A percentile compares a stretch with the other conserved stretches of the same genome.
phyloP scores from a whole-genome alignment of 2,888 invertebrate genomes.

The Ophion costatus region DNA sequence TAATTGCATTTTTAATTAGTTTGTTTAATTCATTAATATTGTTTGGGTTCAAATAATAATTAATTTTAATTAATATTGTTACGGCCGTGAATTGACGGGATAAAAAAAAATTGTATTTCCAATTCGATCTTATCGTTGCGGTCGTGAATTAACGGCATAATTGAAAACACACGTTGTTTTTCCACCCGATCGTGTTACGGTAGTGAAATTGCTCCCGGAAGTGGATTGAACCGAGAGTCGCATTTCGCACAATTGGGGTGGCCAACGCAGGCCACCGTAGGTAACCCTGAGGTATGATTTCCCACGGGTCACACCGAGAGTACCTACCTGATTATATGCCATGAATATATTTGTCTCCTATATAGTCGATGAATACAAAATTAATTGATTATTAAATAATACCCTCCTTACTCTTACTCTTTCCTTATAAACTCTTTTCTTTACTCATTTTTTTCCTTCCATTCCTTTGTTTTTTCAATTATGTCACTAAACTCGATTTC shows the following conservation, averaged over 20 bases:
- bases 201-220: slow-evolving; percentile 13
- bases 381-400: slow-evolving; percentile 42
- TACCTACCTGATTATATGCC: slow-evolving; percentile 25
- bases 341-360: slow-evolving; percentile 7
- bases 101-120: no score
- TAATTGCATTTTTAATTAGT: no score
- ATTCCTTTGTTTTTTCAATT: neutral
- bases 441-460: neutral
- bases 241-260: slow-evolving; percentile 36
- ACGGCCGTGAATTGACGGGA: no score
- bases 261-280: slow-evolving; percentile 46
- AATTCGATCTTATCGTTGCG: neutral
- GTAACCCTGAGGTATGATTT: slow-evolving; percentile 69
- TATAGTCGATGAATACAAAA: slow-evolving; percentile 34
- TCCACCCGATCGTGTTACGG: neutral
- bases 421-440: no score
- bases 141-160: neutral
- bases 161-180: neutral
- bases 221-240: slow-evolving; percentile 17
- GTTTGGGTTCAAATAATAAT: no score
- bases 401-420: no score
- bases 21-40: no score
- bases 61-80: no score
- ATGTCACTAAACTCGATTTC: neutral
- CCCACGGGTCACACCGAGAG: slow-evolving; percentile 57